Base-by-base conservation (phyloP, 2,888 invertebrate species). In the Margaritifera margaritifera region DNA sequence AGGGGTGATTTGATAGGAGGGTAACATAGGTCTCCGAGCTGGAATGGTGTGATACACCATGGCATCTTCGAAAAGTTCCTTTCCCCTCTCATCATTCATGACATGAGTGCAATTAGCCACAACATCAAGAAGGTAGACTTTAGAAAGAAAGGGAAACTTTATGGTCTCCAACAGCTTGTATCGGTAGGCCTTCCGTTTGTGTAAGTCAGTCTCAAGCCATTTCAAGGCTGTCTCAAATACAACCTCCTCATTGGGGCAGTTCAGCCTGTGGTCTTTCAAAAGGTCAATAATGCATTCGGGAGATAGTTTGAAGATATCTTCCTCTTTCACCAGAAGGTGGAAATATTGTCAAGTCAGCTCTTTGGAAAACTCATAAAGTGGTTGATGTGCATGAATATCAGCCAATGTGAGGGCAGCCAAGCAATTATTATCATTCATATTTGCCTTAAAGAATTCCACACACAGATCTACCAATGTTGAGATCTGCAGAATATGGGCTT, bases 401-500 rank as follows among this genome's bases (percentile, higher is more conserved):
- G 84, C 85, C 20, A 86, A 74, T 6, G 84, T 85, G 60, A 85
- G 70, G 15, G 85, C 86, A 8, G 84, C 84, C n/a, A 86, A 71
- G 75, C 86, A 86, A 67, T 84, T 86, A 27, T 71, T 72, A 58
- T 85, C 84, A 59, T 79, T 84, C 82, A 86, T 85, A 64, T 83
- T 82, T 62, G 84, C 80, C 66, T 81, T 73, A 57, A 80, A 86
- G 79, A 72, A 81, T 66, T 78, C 82, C 55, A 80, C 84, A 78
- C 79, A 85, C 25, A 79, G 75, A 68, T 74, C 81, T 60, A 76
- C 83, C 27, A 75, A 74, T 52, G 77, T 75, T 66, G 80, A 79
- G 55, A 85, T 80, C 68, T 85, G 85, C 69, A 86, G 84, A 64
- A 86, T 79, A 63, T 85, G 85, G 4, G 86, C 84, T 70, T 86